Base-by-base conservation (phyloP, 2,797 vertebrate species). In the Heteromormyrus szaboi region DNA sequence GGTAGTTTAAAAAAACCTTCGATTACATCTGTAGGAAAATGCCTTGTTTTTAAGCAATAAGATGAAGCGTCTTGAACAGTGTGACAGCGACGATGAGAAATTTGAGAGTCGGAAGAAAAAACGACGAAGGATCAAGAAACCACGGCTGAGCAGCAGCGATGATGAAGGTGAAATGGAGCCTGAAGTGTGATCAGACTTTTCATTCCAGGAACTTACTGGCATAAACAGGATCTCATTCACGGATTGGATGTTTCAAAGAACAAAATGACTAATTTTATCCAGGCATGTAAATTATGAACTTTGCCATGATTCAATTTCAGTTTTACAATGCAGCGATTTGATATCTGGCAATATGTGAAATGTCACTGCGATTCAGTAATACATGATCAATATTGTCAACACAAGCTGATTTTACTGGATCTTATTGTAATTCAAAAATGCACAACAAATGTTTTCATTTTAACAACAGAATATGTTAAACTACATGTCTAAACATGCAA, bases 91-190 rank as follows among this genome's bases (percentile, higher is more conserved):
- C 0, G 97, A 97, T 5, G 97, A 97, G 37, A 95, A 94, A 88
- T 91, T 91, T 0, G 96, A 95, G 53, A 94, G 89, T 11, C 54
- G 91, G 7, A 98, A 95, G 95, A 99, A 96, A 89, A 99, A 96
- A 93, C 96, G 97, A 86, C 95, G 96, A 56, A 92, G 98, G 92
- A 98, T 99, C 92, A 97, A 96, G 91, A 97, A 95, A 79, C 97
- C 97, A 0, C 90, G 94, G 88, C 95, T 96, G 4, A 98, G 98
- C 92, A 99, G 98, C 95, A 98, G 97, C 2, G 97, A 98, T 2
- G 97, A 98, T 86, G 98, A 99, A 81, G 96, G 98, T 99, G 90
- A 92, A 91, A 54, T 51, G 1, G 44, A 48, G 22, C n/a, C 9
- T 2, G 59, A n/a, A 2, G 41, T 11, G 33, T 29, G 54, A 33